Evolutionary conservation across 1,140 invertebrate genomes (phyloP).

Genomic region (Phymorhynchus buccinoides): DNA sequence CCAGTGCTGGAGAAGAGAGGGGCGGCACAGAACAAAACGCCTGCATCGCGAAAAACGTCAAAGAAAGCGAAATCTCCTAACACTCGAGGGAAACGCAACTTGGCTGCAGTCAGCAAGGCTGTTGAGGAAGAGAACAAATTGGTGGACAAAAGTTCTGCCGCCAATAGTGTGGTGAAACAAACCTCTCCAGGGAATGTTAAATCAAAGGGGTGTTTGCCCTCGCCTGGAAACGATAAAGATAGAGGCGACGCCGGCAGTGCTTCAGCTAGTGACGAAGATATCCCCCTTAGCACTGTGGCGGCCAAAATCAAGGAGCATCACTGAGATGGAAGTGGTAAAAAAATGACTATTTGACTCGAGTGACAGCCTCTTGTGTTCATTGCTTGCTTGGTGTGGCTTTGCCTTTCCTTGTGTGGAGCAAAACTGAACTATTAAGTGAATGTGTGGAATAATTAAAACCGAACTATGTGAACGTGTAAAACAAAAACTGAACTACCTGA

Average conservation of each 20-base stretch:
- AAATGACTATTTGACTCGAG: background rate
- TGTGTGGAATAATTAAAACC: too few relatives aligned
- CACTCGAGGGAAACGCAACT: background rate
- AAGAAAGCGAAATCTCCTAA: background rate
- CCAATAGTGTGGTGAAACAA: background rate
- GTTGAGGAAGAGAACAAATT: background rate
- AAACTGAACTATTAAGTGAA: background rate
- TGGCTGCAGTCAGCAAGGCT: background rate
- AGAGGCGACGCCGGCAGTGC: background rate
- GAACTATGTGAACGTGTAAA: too few relatives aligned
- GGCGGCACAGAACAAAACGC: background rate
- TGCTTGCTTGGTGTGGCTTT: background rate
- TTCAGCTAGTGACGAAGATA: slow-evolving; percentile 28
- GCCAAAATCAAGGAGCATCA: slow-evolving; percentile 26
- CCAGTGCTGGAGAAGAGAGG: slow-evolving; percentile 5
- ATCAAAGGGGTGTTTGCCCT: too few relatives aligned
- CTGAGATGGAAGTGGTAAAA: too few relatives aligned
- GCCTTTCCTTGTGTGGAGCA: background rate
- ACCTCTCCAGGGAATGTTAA: background rate
- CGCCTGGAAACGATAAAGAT: background rate
- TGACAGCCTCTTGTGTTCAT: background rate
- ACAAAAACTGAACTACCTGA: too few relatives aligned
- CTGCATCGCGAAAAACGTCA: background rate
- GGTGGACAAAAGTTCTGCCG: background rate
- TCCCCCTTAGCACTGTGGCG: slow-evolving; percentile 25